A percentile compares a stretch with the other conserved stretches of the same genome.
Evolutionary conservation across 2,797 vertebrate species (phyloP).

Genomic region (Spea hammondii): DNA sequence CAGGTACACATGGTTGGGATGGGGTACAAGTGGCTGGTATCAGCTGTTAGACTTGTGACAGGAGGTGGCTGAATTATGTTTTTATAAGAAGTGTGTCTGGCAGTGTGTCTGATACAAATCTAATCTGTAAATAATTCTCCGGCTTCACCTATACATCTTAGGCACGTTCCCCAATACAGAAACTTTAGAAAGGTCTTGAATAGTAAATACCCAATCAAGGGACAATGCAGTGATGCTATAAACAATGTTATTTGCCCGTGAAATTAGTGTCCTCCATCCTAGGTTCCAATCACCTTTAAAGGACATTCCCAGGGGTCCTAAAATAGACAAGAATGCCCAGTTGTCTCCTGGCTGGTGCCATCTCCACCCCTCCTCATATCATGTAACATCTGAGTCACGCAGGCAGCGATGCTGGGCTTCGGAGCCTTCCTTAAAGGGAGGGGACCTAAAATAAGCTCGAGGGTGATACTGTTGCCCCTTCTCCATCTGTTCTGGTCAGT

Average conservation of each 20-base stretch:
- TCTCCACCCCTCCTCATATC: slow-evolving; percentile 39
- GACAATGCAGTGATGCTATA: not conserved
- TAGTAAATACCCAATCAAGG: not conserved
- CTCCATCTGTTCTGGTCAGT: slow-evolving; percentile 4
- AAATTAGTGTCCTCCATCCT: slow-evolving; percentile 3
- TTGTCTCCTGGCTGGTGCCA: slow-evolving; percentile 28
- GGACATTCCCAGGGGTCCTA: slow-evolving; percentile 46
- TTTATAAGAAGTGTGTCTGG: not conserved
- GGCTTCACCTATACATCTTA: too few species aligned
- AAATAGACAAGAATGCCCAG: slow-evolving; percentile 53
- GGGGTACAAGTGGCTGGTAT: not conserved
- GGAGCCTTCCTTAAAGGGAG: slow-evolving; percentile 46
- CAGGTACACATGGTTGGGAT: too few species aligned
- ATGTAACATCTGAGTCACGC: slow-evolving; percentile 50
- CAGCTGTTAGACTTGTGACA: slow-evolving; percentile 17
- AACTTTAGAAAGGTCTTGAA: not conserved
- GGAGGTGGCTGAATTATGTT: not conserved
- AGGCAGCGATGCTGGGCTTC: not conserved
- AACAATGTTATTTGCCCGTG: slow-evolving; percentile 2
- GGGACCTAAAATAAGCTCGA: slow-evolving; percentile 40
- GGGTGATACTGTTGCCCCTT: slow-evolving; percentile 1
- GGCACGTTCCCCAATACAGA: not conserved
- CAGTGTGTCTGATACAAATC: not conserved
- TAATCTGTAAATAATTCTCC: not conserved
- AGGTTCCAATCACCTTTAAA: slow-evolving; percentile 49